A percentile compares a stretch with the other conserved stretches of the same genome.
phyloP scores from a whole-genome alignment of 2,888 invertebrate species.

The Cryptocheilus praepositus region DNA sequence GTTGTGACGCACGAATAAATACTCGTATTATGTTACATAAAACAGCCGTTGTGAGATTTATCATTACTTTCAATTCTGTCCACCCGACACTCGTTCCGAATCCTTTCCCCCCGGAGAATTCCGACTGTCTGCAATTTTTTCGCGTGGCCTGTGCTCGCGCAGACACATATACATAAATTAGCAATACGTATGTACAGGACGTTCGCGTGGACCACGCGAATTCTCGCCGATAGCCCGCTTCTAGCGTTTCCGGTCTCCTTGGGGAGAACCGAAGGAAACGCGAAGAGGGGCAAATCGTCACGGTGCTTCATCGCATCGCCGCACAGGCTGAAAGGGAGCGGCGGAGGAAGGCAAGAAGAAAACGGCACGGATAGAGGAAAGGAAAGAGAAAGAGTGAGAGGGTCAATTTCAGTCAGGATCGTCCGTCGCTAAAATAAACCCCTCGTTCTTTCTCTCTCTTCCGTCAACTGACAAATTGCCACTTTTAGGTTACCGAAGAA shows the following conservation, averaged over 20 bases:
- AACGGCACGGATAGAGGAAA: conserved; percentile 18
- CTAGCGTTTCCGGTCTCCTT: neutral
- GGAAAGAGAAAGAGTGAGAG: conserved; percentile 15
- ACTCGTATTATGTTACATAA: too few relatives aligned
- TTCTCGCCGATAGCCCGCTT: neutral
- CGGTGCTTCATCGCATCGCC: neutral
- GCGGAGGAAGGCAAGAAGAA: neutral
- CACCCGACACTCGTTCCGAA: too few relatives aligned
- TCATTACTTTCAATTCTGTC: too few relatives aligned
- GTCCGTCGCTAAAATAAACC: conserved; percentile 35
- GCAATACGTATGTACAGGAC: conserved; percentile 57
- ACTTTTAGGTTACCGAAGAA: too few relatives aligned
- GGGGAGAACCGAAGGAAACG: neutral
- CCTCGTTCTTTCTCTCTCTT: conserved; percentile 15
- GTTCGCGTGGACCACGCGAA: conserved; percentile 29
- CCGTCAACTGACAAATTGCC: conserved; percentile 9
- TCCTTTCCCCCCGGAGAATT: too few relatives aligned
- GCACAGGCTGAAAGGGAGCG: too few relatives aligned
- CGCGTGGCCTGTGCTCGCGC: conserved; percentile 28
- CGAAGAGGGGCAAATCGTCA: neutral
- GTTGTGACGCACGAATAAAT: too few relatives aligned
- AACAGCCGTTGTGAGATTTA: too few relatives aligned
- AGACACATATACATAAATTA: conserved; percentile 57
- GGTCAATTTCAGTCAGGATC: conserved; percentile 39
- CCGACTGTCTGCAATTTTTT: conserved; percentile 14